A percentile compares a stretch with the other conserved stretches of the same genome.
Evolutionary conservation across 1,140 invertebrate species (phyloP).

Genomic region (Drosophila truncata): DNA sequence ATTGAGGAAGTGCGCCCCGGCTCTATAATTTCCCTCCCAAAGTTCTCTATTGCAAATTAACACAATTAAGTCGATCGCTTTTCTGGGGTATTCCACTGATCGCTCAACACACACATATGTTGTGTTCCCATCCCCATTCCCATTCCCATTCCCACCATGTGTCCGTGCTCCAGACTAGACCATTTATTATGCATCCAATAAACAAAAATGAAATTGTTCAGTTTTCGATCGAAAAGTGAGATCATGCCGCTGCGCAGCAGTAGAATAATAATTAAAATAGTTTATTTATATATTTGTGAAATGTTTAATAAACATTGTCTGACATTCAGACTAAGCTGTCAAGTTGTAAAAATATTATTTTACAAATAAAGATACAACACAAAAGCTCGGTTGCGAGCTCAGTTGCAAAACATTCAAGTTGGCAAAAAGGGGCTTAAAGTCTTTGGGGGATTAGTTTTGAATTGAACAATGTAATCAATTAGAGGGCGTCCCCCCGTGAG

Average conservation of each 20-base stretch:
- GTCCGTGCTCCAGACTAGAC: slow-evolving; percentile 46
- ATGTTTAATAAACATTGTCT: slow-evolving; percentile 79
- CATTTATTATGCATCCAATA: slow-evolving; percentile 81
- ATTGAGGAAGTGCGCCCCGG: slow-evolving; percentile 18
- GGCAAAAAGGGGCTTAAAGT: slow-evolving; percentile 48
- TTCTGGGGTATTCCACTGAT: slow-evolving; percentile 42
- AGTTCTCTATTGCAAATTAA: slow-evolving; percentile 45
- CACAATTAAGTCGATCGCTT: slow-evolving; percentile 48
- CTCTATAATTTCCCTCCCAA: slow-evolving; percentile 27
- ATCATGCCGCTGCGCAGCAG: slow-evolving; percentile 58
- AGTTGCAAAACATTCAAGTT: slow-evolving; percentile 30
- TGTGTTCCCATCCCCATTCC: not conserved
- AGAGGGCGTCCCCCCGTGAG: slow-evolving; percentile 36
- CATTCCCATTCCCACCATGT: slow-evolving; percentile 21
- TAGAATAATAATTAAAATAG: slow-evolving; percentile 82
- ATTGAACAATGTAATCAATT: slow-evolving; percentile 75
- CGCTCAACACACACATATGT: slow-evolving; percentile 29
- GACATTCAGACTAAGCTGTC: slow-evolving; percentile 16
- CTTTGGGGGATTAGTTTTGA: slow-evolving; percentile 59
- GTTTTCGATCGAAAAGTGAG: slow-evolving; percentile 79
- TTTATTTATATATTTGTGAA: slow-evolving; percentile 73
- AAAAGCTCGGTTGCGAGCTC: slow-evolving; percentile 20
- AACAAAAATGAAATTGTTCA: slow-evolving; percentile 68
- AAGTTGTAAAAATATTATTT: slow-evolving; percentile 23
- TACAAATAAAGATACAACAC: slow-evolving; percentile 27